Evolutionary conservation across 2,888 invertebrate genomes (phyloP), one percentile per base, ranked within the genome.

Genomic region (Altica lythri): DNA sequence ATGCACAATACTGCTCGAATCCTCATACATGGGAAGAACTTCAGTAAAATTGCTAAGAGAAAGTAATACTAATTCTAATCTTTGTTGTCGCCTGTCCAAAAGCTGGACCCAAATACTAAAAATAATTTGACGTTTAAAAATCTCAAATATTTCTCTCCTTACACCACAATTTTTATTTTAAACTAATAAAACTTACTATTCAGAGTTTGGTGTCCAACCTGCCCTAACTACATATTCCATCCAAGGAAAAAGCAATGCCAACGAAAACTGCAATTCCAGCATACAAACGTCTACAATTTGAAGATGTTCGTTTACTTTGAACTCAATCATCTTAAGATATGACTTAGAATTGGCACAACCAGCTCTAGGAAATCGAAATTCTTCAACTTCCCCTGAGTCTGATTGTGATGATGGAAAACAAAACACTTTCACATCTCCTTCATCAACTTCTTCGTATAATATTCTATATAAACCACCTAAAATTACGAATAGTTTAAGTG

Each of bases 191-290:
- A 63, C 89, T 85, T 78, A 95, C 95, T 85, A 88, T 68, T 89
- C 84, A 18, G 92, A 90, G 72, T 93, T 90, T 0, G 93, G 91
- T 0, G 92, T 92, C 97, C 98, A 99, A 0, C 96, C 97, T 9
- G 91, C 92, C 62, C 98, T 79, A 0, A 95, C 92, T 60, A 99
- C 81, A 77, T 99, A 99, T 72, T 99, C 98, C 79, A 91, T 86
- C 91, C 93, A 93, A 0, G 94, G 91, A 73, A 95, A 95, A 55
- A 91, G 82, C 47, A 86, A 85, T 38, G 86, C 82, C n/a, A 94
- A 75, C 0, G 90, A 86, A 69, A 87, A 88, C 38, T 86, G 82
- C 60, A 93, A 77, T 65, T 90, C 90, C 67, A 87, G 82, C 77
- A 86, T 86, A 67, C 86, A 83, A 49, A 91, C 81, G 64, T 92